Conservation (phyloP, 2,113 vertebrate species). For the Lepisosteus oculatus region DNA sequence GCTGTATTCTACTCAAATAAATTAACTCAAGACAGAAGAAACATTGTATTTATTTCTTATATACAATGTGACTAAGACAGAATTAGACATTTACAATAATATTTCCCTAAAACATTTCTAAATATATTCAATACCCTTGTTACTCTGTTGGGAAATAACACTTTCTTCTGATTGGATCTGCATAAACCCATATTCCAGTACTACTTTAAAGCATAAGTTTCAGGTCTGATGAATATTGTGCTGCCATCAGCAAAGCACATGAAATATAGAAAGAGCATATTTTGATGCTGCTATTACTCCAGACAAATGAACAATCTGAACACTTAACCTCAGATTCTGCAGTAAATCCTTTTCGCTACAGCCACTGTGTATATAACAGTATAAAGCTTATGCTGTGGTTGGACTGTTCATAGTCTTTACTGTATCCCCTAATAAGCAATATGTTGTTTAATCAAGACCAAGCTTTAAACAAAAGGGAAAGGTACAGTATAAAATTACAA, state of each 20-base stretch:
- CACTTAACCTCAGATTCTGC: too few relatives aligned
- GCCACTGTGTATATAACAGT: too few relatives aligned
- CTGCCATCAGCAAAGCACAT: too few relatives aligned
- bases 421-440: too few relatives aligned
- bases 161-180: neutral
- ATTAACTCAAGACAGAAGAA: neutral
- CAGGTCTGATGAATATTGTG: too few relatives aligned
- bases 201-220: neutral
- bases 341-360: too few relatives aligned
- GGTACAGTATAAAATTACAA: constrained; percentile 15
- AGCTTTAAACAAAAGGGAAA: neutral
- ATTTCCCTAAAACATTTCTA: neutral
- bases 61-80: neutral
- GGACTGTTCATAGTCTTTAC: too few relatives aligned
- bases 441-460: neutral
- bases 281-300: neutral
- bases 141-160: neutral
- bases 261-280: too few relatives aligned
- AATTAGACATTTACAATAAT: neutral
- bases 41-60: neutral
- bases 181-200: neutral
- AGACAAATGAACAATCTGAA: neutral
- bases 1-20: neutral
- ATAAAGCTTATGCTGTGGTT: too few relatives aligned
- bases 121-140: neutral